phyloP scores from a whole-genome alignment of 2,888 invertebrate genomes.

The Emesis castigata region DNA sequence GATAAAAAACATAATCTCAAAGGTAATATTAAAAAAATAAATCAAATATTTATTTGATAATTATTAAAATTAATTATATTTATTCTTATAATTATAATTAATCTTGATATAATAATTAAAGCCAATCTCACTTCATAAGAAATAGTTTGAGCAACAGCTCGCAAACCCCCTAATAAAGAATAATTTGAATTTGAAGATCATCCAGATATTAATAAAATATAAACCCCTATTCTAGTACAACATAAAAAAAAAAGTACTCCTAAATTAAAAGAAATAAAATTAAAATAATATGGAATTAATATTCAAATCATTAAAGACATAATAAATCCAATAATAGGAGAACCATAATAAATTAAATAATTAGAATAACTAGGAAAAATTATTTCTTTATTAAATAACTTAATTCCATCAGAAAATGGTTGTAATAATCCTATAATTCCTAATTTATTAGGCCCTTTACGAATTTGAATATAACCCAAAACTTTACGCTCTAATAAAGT shows the following conservation, averaged over 20 bases:
- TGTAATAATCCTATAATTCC: constrained; percentile 79
- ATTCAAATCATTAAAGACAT: constrained; percentile 89
- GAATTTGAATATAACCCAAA: constrained; percentile 93
- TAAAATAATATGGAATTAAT: constrained; percentile 87
- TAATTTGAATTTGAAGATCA: constrained; percentile 94
- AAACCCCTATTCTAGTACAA: constrained; percentile 90
- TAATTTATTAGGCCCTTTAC: constrained; percentile 86
- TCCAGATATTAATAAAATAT: constrained; percentile 90
- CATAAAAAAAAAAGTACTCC: constrained; percentile 91
- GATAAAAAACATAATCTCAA: constrained; percentile 88
- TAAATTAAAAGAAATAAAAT: constrained; percentile 87
- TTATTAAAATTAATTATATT: constrained; percentile 84
- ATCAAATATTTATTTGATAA: constrained; percentile 86
- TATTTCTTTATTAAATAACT: constrained; percentile 92
- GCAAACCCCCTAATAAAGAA: constrained; percentile 91
- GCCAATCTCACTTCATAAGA: constrained; percentile 86
- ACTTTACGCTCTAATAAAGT: constrained; percentile 91
- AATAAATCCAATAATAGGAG: constrained; percentile 88
- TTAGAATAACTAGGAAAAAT: constrained; percentile 88
- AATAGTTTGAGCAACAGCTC: constrained; percentile 91
- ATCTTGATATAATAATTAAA: constrained; percentile 89
- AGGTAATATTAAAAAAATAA: constrained; percentile 87
- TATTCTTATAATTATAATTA: constrained; percentile 88
- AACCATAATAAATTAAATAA: constrained; percentile 89
- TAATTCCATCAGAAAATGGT: constrained; percentile 90